Conservation (phyloP, 2,113 vertebrate genomes). For the Poecile atricapillus region DNA sequence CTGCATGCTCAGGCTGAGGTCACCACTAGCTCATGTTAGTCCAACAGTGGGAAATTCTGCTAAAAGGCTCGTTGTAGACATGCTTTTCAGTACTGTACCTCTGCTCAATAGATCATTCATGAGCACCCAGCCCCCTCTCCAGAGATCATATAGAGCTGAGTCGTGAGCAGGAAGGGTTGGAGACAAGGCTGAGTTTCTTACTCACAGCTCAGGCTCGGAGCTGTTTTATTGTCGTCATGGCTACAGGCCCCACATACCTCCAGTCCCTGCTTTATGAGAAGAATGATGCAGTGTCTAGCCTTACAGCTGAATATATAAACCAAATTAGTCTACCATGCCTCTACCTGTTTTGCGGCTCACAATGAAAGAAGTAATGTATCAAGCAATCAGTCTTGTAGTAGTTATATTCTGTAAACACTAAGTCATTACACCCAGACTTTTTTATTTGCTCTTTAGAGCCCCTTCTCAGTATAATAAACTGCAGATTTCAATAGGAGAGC, state of each 20-base stretch:
- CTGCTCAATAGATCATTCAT: conserved; percentile 79
- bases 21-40: neutral
- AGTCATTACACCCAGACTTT: conserved; percentile 55
- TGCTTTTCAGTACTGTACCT: neutral
- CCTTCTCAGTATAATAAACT: conserved; percentile 43
- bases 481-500: conserved; percentile 41
- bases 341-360: conserved; percentile 79
- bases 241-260: conserved; percentile 73
- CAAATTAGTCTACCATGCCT: conserved; percentile 78
- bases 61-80: conserved; percentile 32
- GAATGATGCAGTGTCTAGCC: conserved; percentile 84
- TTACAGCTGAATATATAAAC: conserved; percentile 82
- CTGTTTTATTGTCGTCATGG: conserved; percentile 77
- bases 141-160: conserved; percentile 60
- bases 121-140: conserved; percentile 57
- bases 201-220: conserved; percentile 56
- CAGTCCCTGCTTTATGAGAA: conserved; percentile 75
- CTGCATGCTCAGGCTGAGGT: neutral
- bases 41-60: neutral
- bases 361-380: conserved; percentile 77
- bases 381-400: conserved; percentile 67
- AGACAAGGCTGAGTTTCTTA: conserved; percentile 79
- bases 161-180: conserved; percentile 73
- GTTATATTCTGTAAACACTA: conserved; percentile 53
- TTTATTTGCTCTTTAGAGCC: conserved; percentile 37